Conservation (phyloP, 2,113 vertebrate species). For the Apus apus region DNA sequence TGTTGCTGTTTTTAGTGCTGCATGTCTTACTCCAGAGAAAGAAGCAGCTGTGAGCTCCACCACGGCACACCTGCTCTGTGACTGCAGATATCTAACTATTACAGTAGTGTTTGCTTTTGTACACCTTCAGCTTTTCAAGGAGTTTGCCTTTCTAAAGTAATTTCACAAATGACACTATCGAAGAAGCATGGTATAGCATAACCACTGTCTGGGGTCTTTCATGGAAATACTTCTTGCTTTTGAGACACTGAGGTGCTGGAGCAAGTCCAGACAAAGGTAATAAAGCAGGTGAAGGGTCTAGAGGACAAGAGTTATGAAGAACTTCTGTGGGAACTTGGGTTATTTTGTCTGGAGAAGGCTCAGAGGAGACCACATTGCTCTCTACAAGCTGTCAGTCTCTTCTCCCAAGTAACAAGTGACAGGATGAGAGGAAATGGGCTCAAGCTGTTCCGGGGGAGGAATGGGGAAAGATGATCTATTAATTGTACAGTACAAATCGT, state of each 20-base stretch:
- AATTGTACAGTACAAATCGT: neutral
- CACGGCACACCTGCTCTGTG: neutral
- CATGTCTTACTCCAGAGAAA: neutral
- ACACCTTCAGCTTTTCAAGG: neutral
- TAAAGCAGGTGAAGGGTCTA: too few relatives aligned
- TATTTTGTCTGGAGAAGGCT: too few relatives aligned
- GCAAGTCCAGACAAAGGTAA: too few relatives aligned
- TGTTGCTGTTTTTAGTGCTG: neutral
- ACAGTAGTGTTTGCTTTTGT: neutral
- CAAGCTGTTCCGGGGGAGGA: neutral
- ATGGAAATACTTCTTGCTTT: neutral
- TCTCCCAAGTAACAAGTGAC: too few relatives aligned
- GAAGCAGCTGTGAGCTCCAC: neutral
- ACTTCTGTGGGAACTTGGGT: too few relatives aligned
- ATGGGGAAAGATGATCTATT: neutral
- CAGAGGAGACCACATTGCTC: too few relatives aligned
- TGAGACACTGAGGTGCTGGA: too few relatives aligned
- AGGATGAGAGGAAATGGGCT: too few relatives aligned
- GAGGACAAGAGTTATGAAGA: too few relatives aligned
- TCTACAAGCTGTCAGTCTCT: too few relatives aligned
- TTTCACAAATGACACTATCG: neutral
- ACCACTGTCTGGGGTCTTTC: neutral
- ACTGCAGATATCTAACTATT: neutral
- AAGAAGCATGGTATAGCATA: neutral
- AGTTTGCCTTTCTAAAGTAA: neutral